phyloP scores from a whole-genome alignment of 2,797 vertebrate species.

The Pseudomugil tenellus region DNA sequence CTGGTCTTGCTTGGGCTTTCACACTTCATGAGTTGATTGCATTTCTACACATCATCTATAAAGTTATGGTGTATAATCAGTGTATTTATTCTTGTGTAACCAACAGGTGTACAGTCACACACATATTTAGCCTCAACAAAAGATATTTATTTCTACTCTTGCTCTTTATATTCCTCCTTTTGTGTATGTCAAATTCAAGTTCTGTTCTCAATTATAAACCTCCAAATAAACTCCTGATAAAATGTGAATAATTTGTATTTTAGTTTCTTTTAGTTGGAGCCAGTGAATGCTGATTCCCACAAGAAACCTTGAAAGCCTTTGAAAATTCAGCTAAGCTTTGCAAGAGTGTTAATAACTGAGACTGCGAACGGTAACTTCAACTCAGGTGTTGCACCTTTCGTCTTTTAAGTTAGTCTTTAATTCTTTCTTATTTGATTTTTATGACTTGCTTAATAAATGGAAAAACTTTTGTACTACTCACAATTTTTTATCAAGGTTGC shows the following conservation, averaged over 20 bases:
- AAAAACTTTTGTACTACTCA: not conserved
- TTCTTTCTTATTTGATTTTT: not conserved
- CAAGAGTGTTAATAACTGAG: not conserved
- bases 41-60: too few relatives aligned
- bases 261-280: not conserved
- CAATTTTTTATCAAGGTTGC: not conserved
- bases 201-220: not conserved
- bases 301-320: not conserved
- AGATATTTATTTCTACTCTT: not conserved
- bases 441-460: not conserved
- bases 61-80: not conserved
- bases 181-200: not conserved
- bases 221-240: not conserved
- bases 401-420: not conserved
- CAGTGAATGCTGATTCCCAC: not conserved
- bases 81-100: not conserved
- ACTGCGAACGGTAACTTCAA: not conserved
- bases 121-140: not conserved
- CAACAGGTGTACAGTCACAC: not conserved
- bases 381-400: not conserved
- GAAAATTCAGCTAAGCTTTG: not conserved
- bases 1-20: too few relatives aligned
- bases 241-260: not conserved
- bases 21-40: too few relatives aligned
- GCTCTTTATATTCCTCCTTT: not conserved